Evolutionary conservation across 2,113 vertebrate species (phyloP), one percentile per base, ranked within the genome.

Genomic region (Hoplias malabaricus): DNA sequence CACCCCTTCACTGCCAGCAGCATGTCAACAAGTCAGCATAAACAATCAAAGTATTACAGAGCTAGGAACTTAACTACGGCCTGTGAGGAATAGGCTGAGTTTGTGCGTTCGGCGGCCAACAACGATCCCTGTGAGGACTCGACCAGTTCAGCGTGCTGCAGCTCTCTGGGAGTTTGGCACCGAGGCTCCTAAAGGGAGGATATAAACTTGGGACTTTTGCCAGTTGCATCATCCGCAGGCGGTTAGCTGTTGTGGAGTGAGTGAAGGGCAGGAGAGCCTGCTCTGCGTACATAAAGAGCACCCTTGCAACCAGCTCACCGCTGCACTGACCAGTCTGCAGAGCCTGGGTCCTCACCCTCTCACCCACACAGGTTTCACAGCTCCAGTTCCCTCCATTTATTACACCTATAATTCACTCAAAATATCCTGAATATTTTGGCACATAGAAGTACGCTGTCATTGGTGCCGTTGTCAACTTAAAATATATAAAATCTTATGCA

Each of bases 1-100:
- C 54, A 70, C 56, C 62, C 54, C 70, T 70, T 70, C 62, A 42
- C 75, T 70, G 75, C 75, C 75, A 78, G 50, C 13, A 61, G 42
- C 54, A 36, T 50, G 54, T 61, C 66, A 50, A 77, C 54, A 48
- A 48, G 75, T 77, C 67, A 69, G 66, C 75, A 43, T 14, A 69
- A 69, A 48, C 34, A 31, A n/a, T 62, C 54, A 69, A 59, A 68
- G 69, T 50, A 34, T 77, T 42, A 46, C 13, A 27, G 16, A 69
- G 40, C 61, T 69, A 33, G 59, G 53, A 61, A 77, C 40, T 69
- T 77, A 69, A 78, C 54, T 69, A 59, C 23, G 31, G 67, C 11
- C 75, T 69, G 66, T 14, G 2, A 78, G 75, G 67, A 50, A 69
- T 48, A 61, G 40, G 19, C 14, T 2, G 31, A 11, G 54, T 53